Conservation (phyloP, 2,113 vertebrate genomes). For the Brachyistius frenatus region DNA sequence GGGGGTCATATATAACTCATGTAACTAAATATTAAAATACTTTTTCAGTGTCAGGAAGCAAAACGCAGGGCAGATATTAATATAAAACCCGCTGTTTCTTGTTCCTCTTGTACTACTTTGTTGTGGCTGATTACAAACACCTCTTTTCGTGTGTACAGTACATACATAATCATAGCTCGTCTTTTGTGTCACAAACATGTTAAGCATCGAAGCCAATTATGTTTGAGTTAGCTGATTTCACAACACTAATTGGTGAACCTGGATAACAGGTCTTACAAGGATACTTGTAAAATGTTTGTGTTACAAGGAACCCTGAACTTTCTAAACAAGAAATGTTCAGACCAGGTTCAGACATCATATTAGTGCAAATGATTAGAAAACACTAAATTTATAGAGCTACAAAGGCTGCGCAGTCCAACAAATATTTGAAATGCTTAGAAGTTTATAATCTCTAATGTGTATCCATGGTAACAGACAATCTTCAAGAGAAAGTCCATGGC, state of each 20-base stretch:
- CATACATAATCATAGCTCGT: background rate
- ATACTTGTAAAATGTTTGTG: too few relatives aligned
- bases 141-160: conserved; percentile 1
- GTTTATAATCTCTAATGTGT: too few relatives aligned
- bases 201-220: background rate
- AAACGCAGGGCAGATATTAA: conserved; percentile 1
- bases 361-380: too few relatives aligned
- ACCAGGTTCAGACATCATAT: too few relatives aligned
- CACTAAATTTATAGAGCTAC: background rate
- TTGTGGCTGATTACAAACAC: conserved; percentile 48
- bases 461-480: background rate
- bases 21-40: too few relatives aligned
- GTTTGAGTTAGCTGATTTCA: background rate
- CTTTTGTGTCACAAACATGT: background rate
- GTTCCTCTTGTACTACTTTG: conserved; percentile 17
- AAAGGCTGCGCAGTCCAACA: background rate
- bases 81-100: conserved; percentile 46
- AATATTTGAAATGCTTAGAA: background rate
- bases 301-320: too few relatives aligned
- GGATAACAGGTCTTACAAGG: too few relatives aligned
- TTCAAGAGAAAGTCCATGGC: too few relatives aligned
- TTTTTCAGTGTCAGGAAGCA: background rate
- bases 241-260: background rate
- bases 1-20: too few relatives aligned
- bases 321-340: too few relatives aligned